phyloP scores from a whole-genome alignment of 1,140 invertebrate species.

The Dinoponera quadriceps region DNA sequence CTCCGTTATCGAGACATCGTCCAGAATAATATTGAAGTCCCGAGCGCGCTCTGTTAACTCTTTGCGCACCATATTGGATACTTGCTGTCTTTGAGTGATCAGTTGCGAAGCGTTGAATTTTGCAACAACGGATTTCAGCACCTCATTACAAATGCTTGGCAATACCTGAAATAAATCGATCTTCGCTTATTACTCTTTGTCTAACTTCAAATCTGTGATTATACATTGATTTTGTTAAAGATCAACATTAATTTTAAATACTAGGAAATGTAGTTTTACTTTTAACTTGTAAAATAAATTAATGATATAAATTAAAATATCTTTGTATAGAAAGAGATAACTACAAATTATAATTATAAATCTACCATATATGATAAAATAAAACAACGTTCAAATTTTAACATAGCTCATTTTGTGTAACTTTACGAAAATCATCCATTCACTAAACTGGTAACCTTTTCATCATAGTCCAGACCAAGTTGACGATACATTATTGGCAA shows the following conservation, averaged over 20 bases:
- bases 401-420: not conserved
- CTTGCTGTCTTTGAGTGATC: slow-evolving; percentile 99
- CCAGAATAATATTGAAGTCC: slow-evolving; percentile 99
- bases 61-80: slow-evolving; percentile 96
- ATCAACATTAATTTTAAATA: not conserved
- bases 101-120: slow-evolving; percentile 99
- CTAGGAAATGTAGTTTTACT: not conserved
- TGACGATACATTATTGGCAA: slow-evolving; percentile 96
- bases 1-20: slow-evolving; percentile 99
- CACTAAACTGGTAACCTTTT: slow-evolving; percentile 87
- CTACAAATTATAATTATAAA: no score
- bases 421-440: not conserved
- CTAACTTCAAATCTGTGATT: slow-evolving; percentile 2
- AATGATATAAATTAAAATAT: not conserved
- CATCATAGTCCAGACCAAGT: slow-evolving; percentile 94
- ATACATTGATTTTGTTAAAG: not conserved
- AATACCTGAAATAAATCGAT: slow-evolving; percentile 86
- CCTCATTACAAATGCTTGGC: slow-evolving; percentile 99
- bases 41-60: slow-evolving; percentile 98
- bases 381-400: not conserved
- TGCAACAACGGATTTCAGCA: slow-evolving; percentile 99
- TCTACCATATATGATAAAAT: not conserved
- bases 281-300: no score
- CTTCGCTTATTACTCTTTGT: slow-evolving; percentile 23
- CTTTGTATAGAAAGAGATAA: no score